Conservation (phyloP, 1,140 invertebrate genomes). For the Drosophila ambigua region DNA sequence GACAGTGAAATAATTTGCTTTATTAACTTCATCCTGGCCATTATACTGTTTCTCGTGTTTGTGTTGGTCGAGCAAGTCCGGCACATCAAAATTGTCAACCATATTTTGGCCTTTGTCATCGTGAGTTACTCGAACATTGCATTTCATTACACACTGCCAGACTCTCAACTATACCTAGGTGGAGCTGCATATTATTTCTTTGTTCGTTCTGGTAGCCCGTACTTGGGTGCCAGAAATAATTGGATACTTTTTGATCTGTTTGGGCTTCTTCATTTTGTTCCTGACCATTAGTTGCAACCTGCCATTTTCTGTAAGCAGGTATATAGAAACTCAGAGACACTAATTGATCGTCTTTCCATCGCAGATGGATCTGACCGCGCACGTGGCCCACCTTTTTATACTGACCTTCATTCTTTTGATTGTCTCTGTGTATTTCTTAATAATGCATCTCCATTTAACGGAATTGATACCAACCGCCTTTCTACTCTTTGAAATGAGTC, state of each 20-base stretch:
- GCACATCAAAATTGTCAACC: neutral
- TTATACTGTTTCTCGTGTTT: slow-evolving; percentile 32
- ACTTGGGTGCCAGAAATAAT: slow-evolving; percentile 16
- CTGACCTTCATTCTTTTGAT: slow-evolving; percentile 42
- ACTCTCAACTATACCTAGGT: slow-evolving; percentile 35
- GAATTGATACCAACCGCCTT: neutral
- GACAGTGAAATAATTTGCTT: neutral
- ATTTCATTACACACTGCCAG: too few species aligned
- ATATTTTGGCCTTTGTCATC: slow-evolving; percentile 12
- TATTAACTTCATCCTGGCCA: slow-evolving; percentile 8
- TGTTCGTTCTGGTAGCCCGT: slow-evolving; percentile 19
- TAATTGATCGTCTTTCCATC: neutral
- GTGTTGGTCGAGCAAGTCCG: slow-evolving; percentile 18
- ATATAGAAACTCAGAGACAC: neutral
- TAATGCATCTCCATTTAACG: neutral
- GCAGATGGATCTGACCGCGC: slow-evolving; percentile 59
- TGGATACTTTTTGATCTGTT: slow-evolving; percentile 15
- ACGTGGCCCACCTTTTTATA: slow-evolving; percentile 54
- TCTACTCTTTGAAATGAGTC: slow-evolving; percentile 12
- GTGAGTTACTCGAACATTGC: slow-evolving; percentile 28
- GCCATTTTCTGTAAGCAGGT: slow-evolving; percentile 25
- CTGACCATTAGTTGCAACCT: slow-evolving; percentile 22
- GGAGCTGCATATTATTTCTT: slow-evolving; percentile 38
- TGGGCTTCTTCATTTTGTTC: neutral
- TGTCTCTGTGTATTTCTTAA: slow-evolving; percentile 38